A percentile compares a stretch with the other conserved stretches of the same genome.
These are phyloP conservation scores for Coracias cyanogaster DNA, from an alignment of 2,797 vertebrate species.

Conservation along the genomic window DNA sequence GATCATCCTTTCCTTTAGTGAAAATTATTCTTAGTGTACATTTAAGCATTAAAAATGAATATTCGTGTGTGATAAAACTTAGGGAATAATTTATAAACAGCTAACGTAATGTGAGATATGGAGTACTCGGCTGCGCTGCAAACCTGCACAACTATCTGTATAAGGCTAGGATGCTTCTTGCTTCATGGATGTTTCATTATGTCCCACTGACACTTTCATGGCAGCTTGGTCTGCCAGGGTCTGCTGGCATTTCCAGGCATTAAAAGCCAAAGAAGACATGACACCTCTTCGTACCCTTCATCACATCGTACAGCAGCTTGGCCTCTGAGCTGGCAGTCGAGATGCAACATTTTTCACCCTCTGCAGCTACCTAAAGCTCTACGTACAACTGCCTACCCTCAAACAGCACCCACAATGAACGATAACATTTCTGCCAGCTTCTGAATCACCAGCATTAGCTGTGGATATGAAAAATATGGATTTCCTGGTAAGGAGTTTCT, in stretches of 20 bases:
- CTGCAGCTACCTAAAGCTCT: background rate
- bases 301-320: background rate
- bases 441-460: background rate
- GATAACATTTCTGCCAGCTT: background rate
- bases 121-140: conserved; percentile 4
- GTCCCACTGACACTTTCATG: background rate
- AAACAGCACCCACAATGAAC: background rate
- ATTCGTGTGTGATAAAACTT: conserved; percentile 14
- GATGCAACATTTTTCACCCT: background rate
- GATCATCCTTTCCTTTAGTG: conserved; percentile 42
- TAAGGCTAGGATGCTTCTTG: background rate
- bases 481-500: background rate
- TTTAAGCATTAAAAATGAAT: conserved; percentile 73
- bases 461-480: background rate
- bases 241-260: background rate
- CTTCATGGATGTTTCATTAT: background rate
- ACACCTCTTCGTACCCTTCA: background rate
- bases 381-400: background rate
- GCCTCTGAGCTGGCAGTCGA: background rate
- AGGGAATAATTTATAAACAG: conserved; percentile 75
- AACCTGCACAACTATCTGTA: background rate
- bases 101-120: background rate
- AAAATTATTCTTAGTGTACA: conserved; percentile 65
- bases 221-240: background rate
- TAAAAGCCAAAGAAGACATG: background rate